Evolutionary conservation across 1,140 invertebrate genomes (phyloP), one percentile per base, ranked within the genome.

Genomic region (Hypsibius dujardini): DNA sequence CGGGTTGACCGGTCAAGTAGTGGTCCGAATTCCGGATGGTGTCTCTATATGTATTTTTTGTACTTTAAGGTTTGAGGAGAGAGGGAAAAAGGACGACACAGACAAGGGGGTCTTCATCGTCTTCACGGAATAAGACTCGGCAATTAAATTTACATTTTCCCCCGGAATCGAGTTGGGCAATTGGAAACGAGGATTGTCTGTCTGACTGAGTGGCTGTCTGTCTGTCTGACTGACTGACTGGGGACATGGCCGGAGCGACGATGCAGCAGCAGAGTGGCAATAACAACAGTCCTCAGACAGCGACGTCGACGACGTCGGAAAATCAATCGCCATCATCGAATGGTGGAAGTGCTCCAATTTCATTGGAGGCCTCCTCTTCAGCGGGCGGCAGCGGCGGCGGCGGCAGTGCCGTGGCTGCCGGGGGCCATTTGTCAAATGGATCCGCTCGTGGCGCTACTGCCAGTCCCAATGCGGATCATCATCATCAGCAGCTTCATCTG

Each of bases 381-480:
- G 50, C 50, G 7, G 50, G 50, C 62, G 45, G 42, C n/a, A 12
- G 7, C 7, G n/a, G 50, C 50, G n/a, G 50, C n/a, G 0, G 50
- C 50, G n/a, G 50, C 50, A 56, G 50, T n/a, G 50, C 7, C 50
- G n/a, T 7, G 7, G n/a, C 7, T 67, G 62, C 62, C 62, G 62
- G 12, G 12, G 62, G 62, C 12, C 62, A 67, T 67, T 67, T 67
- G 62, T 67, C 62, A 67, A 67, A 67, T 67, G 62, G 62, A 12
- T 15, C 62, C 45, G 62, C 62, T 45, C 62, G 3, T 7, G 62
- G 12, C 12, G 3, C 7, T 56, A 56, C 50, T 12, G 50, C 62
- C 62, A 67, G 62, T 67, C 62, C 62, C 62, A 67, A 67, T 67
- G 3, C 62, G 12, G 62, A 67, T 42, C 62, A 67, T 45, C 62